Percentiles rank a stretch among this genome's conserved stretches.
phyloP scores from a whole-genome alignment of 2,113 vertebrate genomes.

The Sylvia atricapilla region DNA sequence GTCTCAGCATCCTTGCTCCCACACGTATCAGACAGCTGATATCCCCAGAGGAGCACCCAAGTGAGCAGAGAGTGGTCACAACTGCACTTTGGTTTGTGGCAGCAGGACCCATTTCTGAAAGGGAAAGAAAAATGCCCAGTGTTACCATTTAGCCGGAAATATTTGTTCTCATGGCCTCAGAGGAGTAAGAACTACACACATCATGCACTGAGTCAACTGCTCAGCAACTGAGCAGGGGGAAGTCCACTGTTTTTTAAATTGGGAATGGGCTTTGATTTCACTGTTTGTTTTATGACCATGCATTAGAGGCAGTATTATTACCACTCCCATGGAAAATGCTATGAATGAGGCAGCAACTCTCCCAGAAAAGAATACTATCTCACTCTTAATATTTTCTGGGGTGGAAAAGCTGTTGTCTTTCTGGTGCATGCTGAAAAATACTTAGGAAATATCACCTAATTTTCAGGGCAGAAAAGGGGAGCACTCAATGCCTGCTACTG shows the following conservation, averaged over 20 bases:
- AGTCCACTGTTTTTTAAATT: not conserved
- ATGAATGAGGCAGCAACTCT: not conserved
- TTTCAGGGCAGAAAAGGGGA: not conserved
- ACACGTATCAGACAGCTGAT: accelerated
- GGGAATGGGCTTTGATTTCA: not conserved
- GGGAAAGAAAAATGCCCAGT: not conserved
- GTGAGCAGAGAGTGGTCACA: not conserved
- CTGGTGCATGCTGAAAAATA: not conserved
- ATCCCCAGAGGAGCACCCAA: not conserved
- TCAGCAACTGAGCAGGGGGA: not conserved
- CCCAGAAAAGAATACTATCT: not conserved
- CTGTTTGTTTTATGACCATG: not conserved
- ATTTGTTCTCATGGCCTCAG: not conserved
- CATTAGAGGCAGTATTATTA: not conserved
- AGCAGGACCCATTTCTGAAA: not conserved
- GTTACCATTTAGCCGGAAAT: not conserved
- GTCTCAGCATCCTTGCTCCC: not conserved
- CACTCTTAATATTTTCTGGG: not conserved
- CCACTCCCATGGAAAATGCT: not conserved
- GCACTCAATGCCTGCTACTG: not conserved
- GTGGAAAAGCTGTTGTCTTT: not conserved
- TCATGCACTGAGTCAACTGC: not conserved
- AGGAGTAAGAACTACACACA: not conserved
- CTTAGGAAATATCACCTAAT: not conserved
- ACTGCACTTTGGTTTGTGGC: not conserved